Base-by-base conservation (phyloP, 2,888 invertebrate species). In the Stictocephala bisonia region DNA sequence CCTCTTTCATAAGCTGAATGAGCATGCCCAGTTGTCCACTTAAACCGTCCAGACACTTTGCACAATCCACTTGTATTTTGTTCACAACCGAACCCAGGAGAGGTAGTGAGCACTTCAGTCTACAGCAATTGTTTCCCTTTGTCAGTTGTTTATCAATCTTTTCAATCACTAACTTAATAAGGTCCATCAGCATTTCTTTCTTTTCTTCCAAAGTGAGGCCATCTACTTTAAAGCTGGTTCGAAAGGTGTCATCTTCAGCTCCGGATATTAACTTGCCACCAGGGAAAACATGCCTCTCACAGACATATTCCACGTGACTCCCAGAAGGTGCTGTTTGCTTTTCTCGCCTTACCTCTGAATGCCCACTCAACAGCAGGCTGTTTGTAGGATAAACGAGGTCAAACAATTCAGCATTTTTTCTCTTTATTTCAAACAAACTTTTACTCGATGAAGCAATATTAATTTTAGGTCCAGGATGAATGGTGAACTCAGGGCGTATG, bases 51-150 rank as follows among this genome's bases (percentile, higher is more conserved):
- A 26, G 41, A 64, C 64, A 64, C 9, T 44, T 40, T 22, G n/a
- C 44, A 44, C 64, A 64, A n/a, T 64, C 64, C 64, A 64, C 40
- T 44, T 64, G 44, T n/a, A 64, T 27, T 44, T 64, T 64, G n/a
- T 40, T 64, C 26, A 64, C 44, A 3, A 64, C 64, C 1, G 64
- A 64, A 41, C 41, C 64, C 1, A 64, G 44, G 3, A 64, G 44
- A 11, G 64, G 64, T 15, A 64, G 27, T 1, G 64, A 64, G 18
- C 64, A 64, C 13, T 27, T 2, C 1, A 64, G 44, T 40, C 64
- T 40, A 64, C 64, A 64, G 27, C 64, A 64, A 24, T 44, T 64
- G 24, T 64, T 64, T 15, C 18, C 40, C 22, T 13, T n/a, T 9
- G 15, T 64, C 9, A 9, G 11, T 40, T 64, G 64, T 26, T 64